Evolutionary conservation across 2,888 invertebrate genomes (phyloP), one percentile per base, ranked within the genome.

Genomic region (Hydrotaea cyrtoneurina): DNA sequence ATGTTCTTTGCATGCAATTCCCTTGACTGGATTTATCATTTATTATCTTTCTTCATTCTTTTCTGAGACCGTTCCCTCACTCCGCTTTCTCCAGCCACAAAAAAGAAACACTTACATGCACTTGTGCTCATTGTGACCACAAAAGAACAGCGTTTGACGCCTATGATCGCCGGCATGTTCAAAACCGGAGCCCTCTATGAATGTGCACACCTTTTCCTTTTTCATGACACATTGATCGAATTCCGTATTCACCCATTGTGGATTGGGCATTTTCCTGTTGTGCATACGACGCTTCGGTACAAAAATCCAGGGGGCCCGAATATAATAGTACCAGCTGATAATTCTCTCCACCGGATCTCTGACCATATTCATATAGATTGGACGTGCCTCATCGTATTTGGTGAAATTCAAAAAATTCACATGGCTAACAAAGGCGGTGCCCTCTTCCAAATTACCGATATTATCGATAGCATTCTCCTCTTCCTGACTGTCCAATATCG

Each of bases 241-340:
- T 90, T 97, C 97, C 94, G 96, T 97, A 90, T 96, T 96, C 13
- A 97, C 93, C 97, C 97, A 97, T 75, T 95, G 94, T 0, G 97
- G 96, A 92, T 97, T 96, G 0, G 97, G 97, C 88, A 97, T 92
- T 86, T 88, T 21, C 11, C 85, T 87, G 64, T 91, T 91, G 2
- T 2, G 78, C 86, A 95, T 94, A 89, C 97, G 97, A 88, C 97
- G 94, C 91, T 97, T 88, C 2, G 97, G 97, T 26, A 97, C 97
- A 91, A 97, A 97, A 92, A 97, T 96, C 97, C 97, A 97, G 0
- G 97, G 97, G 0, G 97, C 97, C 71, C 97, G 93, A 23, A 97
- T 96, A 91, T 97, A 97, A 92, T 97, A 97, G 91, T 97, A 97
- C 97, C 97, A 97, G 7, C 97, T 97, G 90, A 97, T 97, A 13